Conservation (phyloP, 2,888 invertebrate genomes). For the Tuberolachnus salignus region DNA sequence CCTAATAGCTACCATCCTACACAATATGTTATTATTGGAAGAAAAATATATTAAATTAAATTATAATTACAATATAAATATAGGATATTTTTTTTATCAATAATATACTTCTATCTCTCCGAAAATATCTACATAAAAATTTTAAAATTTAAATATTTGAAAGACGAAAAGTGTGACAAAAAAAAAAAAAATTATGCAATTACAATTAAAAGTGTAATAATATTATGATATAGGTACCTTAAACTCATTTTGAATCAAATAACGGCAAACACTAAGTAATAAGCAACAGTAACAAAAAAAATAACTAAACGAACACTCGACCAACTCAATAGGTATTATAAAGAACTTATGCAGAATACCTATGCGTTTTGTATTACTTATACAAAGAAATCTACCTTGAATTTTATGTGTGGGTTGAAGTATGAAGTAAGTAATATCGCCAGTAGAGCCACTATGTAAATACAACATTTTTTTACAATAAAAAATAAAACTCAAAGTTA, state of each 20-base stretch:
- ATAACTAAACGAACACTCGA: neutral
- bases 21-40: conserved; percentile 26
- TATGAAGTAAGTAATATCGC: neutral
- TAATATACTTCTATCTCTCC: neutral
- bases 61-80: neutral
- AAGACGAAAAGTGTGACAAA: neutral
- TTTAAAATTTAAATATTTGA: neutral
- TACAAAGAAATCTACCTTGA: conserved; percentile 37
- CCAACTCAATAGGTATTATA: neutral
- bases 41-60: neutral
- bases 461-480: neutral
- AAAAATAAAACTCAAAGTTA: too few relatives aligned
- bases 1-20: conserved; percentile 39
- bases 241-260: conserved; percentile 18
- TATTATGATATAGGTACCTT: conserved; percentile 6
- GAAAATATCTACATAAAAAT: neutral
- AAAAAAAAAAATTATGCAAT: neutral
- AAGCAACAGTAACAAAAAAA: neutral
- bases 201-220: neutral
- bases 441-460: conserved; percentile 32
- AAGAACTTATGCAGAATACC: conserved; percentile 7
- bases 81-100: neutral
- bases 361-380: neutral
- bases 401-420: conserved; percentile 26
- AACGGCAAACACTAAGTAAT: neutral